phyloP scores from a whole-genome alignment of 1,140 invertebrate genomes.

The Diploscapter pachys region DNA sequence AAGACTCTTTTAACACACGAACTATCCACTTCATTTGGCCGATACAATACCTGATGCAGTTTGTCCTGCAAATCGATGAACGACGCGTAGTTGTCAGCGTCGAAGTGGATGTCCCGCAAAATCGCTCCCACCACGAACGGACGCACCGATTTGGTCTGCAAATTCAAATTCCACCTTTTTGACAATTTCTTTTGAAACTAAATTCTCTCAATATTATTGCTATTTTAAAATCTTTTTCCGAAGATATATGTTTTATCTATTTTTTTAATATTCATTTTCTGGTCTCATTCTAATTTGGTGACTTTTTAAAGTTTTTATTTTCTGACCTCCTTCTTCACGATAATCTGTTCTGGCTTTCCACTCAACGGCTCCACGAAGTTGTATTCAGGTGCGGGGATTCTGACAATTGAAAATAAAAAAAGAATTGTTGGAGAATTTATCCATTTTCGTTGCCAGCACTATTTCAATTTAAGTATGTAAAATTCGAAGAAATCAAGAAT shows the following conservation, averaged over 20 bases:
- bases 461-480: neutral
- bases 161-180: conserved; percentile 5
- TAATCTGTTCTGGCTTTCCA: conserved; percentile 28
- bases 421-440: neutral
- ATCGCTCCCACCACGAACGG: conserved; percentile 86
- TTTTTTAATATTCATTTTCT: too few species aligned
- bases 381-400: conserved; percentile 15
- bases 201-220: too few species aligned
- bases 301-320: conserved; percentile 13
- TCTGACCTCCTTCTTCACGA: conserved; percentile 44
- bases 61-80: conserved; percentile 90
- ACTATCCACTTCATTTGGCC: too few species aligned
- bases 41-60: conserved; percentile 70
- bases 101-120: conserved; percentile 77
- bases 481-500: neutral
- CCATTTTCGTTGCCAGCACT: too few species aligned
- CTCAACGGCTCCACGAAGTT: conserved; percentile 2
- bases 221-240: too few species aligned
- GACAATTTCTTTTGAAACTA: neutral
- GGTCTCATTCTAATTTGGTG: too few species aligned
- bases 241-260: too few species aligned
- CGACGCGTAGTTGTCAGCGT: conserved; percentile 73
- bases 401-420: too few species aligned
- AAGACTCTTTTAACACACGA: too few species aligned
- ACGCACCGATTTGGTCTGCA: conserved; percentile 71